Evolutionary conservation across 37 sponge, comb jelly and placozoan species (phyloP).

Genomic region (Cliona cf. orientalis): DNA sequence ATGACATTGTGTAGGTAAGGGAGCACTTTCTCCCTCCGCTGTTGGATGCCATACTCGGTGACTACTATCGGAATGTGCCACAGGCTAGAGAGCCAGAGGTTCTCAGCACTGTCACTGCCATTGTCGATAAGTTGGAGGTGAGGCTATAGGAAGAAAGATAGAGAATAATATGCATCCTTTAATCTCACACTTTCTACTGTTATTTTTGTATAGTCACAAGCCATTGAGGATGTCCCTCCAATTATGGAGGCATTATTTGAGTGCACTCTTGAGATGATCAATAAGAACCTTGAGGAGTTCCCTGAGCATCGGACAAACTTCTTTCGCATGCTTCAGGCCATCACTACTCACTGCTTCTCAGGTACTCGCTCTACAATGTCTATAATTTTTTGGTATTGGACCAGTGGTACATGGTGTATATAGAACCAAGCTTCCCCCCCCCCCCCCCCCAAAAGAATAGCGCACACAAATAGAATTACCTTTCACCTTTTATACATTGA

Average conservation of each 20-base stretch:
- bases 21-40: conserved; percentile 98
- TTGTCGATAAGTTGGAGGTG: conserved; percentile 91
- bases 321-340: conserved; percentile 86
- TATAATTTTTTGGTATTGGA: no score
- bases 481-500: no score
- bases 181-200: background rate
- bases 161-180: no score
- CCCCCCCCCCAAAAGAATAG: no score
- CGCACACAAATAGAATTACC: no score
- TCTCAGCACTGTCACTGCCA: conserved; percentile 85
- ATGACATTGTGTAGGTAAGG: conserved; percentile 54
- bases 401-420: no score
- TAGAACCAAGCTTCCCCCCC: no score
- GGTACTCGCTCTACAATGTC: conserved; percentile 44
- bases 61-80: conserved; percentile 93
- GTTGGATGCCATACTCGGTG: conserved; percentile 91
- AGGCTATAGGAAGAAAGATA: no score
- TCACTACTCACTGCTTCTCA: conserved; percentile 85
- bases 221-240: conserved; percentile 77
- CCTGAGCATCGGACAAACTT: conserved; percentile 98
- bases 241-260: conserved; percentile 94
- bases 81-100: conserved; percentile 97
- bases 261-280: conserved; percentile 98
- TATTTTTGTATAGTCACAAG: background rate
- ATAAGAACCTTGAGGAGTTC: conserved; percentile 90